Conservation (phyloP, 92 coral and sea anemone genomes). For the Ricordea florida region DNA sequence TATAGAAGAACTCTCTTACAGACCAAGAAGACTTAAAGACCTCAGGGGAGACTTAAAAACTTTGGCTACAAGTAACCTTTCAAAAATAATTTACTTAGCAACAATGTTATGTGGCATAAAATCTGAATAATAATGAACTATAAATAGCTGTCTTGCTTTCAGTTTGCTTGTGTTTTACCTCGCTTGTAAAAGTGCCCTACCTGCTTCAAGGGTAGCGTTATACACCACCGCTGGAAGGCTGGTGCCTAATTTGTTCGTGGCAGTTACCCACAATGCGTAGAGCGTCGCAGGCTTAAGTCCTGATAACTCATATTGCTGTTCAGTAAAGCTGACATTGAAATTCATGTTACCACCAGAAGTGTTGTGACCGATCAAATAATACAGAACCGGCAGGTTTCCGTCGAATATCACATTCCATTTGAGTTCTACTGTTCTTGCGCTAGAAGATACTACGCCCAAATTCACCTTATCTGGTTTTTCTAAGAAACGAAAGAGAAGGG, state of each 20-base stretch:
- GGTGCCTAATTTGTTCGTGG: conserved; percentile 60
- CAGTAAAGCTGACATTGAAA: conserved; percentile 9
- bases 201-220: conserved; percentile 32
- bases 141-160: too few species aligned
- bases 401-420: conserved; percentile 49
- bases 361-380: conserved; percentile 39
- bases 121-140: too few species aligned
- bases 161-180: too few species aligned
- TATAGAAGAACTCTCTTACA: too few species aligned
- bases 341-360: conserved; percentile 15
- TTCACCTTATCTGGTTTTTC: conserved; percentile 63
- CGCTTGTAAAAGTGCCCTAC: conserved; percentile 11
- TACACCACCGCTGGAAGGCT: conserved; percentile 17
- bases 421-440: conserved; percentile 27
- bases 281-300: conserved; percentile 44
- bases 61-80: too few species aligned
- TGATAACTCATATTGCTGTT: not conserved
- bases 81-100: too few species aligned
- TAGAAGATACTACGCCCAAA: not conserved
- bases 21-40: too few species aligned
- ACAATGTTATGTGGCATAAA: too few species aligned
- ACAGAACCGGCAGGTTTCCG: conserved; percentile 55
- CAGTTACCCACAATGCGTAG: conserved; percentile 47
- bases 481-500: conserved; percentile 3
- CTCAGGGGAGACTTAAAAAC: too few species aligned